A percentile compares a stretch with the other conserved stretches of the same genome.
Evolutionary conservation across 2,888 invertebrate genomes (phyloP).

Genomic region (Drosophila phalerata): DNA sequence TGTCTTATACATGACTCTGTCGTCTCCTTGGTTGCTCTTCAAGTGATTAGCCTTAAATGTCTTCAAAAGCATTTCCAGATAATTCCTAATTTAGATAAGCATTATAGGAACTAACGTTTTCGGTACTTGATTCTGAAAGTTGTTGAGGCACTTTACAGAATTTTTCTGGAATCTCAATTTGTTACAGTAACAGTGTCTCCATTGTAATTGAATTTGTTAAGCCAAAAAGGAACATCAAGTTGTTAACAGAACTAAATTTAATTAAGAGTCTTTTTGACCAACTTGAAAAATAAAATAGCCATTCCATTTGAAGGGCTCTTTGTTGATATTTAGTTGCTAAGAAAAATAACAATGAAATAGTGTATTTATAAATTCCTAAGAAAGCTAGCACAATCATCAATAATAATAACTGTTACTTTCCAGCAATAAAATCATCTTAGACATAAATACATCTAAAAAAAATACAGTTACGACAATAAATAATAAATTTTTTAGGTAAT

Average conservation of each 20-base stretch:
- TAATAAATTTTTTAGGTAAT: neutral
- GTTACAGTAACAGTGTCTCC: too few relatives aligned
- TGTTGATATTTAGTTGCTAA: neutral
- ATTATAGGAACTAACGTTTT: neutral
- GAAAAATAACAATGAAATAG: too few relatives aligned
- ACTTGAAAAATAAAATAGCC: slow-evolving; percentile 19
- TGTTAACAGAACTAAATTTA: slow-evolving; percentile 22
- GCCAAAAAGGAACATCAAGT: slow-evolving; percentile 15
- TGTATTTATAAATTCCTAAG: too few relatives aligned
- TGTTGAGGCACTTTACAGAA: slow-evolving; percentile 3
- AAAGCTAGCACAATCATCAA: neutral
- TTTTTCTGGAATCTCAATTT: slow-evolving; percentile 31
- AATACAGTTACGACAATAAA: too few relatives aligned
- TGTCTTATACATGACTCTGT: neutral
- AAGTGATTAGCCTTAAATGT: slow-evolving; percentile 10
- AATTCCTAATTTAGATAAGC: slow-evolving; percentile 17
- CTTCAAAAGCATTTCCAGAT: slow-evolving; percentile 4
- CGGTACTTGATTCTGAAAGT: slow-evolving; percentile 9
- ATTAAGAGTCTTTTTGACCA: slow-evolving; percentile 24
- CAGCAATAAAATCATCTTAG: too few relatives aligned
- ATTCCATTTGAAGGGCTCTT: slow-evolving; percentile 4
- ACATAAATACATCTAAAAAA: too few relatives aligned
- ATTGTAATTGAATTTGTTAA: slow-evolving; percentile 56
- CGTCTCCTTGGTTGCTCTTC: slow-evolving; percentile 25
- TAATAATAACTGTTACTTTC: neutral